Evolutionary conservation across 2,113 vertebrate species (phyloP).

Genomic region (Tapirus terrestris): DNA sequence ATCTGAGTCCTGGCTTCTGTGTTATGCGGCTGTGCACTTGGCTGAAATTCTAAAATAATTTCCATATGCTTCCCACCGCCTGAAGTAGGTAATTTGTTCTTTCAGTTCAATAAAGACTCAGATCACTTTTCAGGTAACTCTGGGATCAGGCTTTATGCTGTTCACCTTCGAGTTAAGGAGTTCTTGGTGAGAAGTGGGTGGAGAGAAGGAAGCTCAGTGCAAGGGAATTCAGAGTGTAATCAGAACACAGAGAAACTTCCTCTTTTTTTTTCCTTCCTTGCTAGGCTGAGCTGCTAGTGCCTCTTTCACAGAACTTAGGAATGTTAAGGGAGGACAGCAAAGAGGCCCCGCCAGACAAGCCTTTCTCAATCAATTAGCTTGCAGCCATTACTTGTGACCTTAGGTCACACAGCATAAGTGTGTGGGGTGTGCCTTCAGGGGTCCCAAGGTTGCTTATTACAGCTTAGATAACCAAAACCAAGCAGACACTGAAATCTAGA

Average conservation of each 20-base stretch:
- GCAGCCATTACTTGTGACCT: slow-evolving; percentile 94
- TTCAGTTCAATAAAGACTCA: slow-evolving; percentile 79
- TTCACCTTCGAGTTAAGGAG: slow-evolving; percentile 86
- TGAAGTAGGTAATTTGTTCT: slow-evolving; percentile 77
- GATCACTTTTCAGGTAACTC: slow-evolving; percentile 80
- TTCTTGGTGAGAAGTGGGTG: slow-evolving; percentile 91
- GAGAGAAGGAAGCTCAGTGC: slow-evolving; percentile 89
- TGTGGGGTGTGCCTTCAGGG: slow-evolving; percentile 90
- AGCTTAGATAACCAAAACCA: slow-evolving; percentile 84
- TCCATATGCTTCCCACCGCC: slow-evolving; percentile 83
- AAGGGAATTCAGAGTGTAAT: slow-evolving; percentile 94
- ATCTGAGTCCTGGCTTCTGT: slow-evolving; percentile 88
- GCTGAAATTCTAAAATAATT: slow-evolving; percentile 85
- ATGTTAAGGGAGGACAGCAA: slow-evolving; percentile 94
- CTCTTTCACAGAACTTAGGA: slow-evolving; percentile 94
- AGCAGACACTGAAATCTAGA: slow-evolving; percentile 46
- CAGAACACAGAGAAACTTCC: slow-evolving; percentile 91
- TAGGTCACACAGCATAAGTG: slow-evolving; percentile 92
- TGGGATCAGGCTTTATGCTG: slow-evolving; percentile 82
- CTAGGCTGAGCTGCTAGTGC: slow-evolving; percentile 88
- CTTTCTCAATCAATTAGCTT: slow-evolving; percentile 97
- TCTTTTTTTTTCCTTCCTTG: slow-evolving; percentile 88
- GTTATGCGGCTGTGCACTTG: slow-evolving; percentile 91
- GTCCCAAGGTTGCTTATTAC: slow-evolving; percentile 85
- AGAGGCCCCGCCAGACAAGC: slow-evolving; percentile 93